Evolutionary conservation across 2,888 invertebrate genomes (phyloP).

Genomic region (Chymomyza caudatula): DNA sequence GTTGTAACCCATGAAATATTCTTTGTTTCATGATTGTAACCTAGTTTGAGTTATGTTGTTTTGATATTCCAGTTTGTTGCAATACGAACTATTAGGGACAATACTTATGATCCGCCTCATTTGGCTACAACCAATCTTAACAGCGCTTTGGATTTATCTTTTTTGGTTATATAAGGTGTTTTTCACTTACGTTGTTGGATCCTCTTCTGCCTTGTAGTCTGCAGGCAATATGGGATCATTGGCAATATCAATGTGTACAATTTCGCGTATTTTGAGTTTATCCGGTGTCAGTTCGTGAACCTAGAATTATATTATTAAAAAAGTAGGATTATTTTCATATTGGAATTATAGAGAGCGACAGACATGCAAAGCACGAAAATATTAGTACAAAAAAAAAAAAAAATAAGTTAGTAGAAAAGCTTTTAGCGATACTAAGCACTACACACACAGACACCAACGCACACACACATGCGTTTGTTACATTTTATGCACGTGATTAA

Average conservation of each 20-base stretch:
- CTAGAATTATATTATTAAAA: constrained; percentile 78
- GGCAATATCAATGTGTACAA: constrained; percentile 96
- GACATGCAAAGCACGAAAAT: constrained; percentile 13
- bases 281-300: constrained; percentile 95
- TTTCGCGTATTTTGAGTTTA: constrained; percentile 91
- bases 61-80: too few species aligned
- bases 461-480: not conserved
- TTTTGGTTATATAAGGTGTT: not conserved
- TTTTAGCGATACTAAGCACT: not conserved
- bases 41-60: too few species aligned
- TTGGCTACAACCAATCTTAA: too few species aligned
- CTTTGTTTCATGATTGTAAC: too few species aligned
- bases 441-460: not conserved
- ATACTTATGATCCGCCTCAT: too few species aligned
- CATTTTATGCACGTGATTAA: not conserved
- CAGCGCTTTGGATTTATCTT: not conserved
- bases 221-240: constrained; percentile 88
- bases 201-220: constrained; percentile 93
- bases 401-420: not conserved
- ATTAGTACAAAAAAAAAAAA: not conserved
- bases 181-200: constrained; percentile 80
- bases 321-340: not conserved
- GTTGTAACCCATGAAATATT: too few species aligned
- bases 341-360: not conserved
- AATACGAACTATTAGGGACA: too few species aligned